phyloP scores from a whole-genome alignment of 2,888 invertebrate species.

The Phyllotreta striolata region DNA sequence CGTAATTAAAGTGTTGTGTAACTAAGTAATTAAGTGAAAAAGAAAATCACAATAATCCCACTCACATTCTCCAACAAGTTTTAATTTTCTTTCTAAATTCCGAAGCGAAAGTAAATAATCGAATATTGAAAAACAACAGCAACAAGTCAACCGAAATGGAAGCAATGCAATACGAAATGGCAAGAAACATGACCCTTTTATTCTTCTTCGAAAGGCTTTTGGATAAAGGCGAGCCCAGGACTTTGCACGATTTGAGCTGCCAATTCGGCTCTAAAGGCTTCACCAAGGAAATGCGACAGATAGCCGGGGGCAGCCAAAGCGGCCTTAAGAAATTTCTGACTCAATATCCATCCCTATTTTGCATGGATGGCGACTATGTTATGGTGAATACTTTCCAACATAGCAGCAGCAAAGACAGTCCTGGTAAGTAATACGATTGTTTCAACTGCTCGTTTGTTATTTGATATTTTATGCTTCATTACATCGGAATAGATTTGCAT shows the following conservation, averaged over 20 bases:
- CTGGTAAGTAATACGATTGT: conserved; percentile 54
- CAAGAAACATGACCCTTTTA: conserved; percentile 93
- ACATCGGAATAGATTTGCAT: not conserved
- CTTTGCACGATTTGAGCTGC: conserved; percentile 96
- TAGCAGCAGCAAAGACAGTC: conserved; percentile 66
- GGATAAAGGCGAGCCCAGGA: conserved; percentile 95
- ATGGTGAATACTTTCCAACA: conserved; percentile 82
- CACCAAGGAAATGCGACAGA: conserved; percentile 98
- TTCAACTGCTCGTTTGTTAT: not conserved
- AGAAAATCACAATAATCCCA: conserved; percentile 6
- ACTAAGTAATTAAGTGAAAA: conserved; percentile 4
- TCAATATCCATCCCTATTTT: conserved; percentile 96
- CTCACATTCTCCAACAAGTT: conserved; percentile 1
- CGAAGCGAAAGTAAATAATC: not conserved
- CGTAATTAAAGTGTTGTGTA: conserved; percentile 15
- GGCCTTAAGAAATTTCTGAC: conserved; percentile 95
- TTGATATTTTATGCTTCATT: not conserved
- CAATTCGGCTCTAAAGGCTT: conserved; percentile 99
- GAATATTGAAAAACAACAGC: conserved; percentile 5
- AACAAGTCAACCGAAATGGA: conserved; percentile 69
- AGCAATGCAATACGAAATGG: conserved; percentile 92
- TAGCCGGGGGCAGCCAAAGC: conserved; percentile 94
- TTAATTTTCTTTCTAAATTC: too few species aligned
- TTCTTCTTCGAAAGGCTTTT: conserved; percentile 98
- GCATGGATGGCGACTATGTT: conserved; percentile 92